Evolutionary conservation across 2,797 vertebrate genomes (phyloP).

Genomic region (Clarias platycephalus): DNA sequence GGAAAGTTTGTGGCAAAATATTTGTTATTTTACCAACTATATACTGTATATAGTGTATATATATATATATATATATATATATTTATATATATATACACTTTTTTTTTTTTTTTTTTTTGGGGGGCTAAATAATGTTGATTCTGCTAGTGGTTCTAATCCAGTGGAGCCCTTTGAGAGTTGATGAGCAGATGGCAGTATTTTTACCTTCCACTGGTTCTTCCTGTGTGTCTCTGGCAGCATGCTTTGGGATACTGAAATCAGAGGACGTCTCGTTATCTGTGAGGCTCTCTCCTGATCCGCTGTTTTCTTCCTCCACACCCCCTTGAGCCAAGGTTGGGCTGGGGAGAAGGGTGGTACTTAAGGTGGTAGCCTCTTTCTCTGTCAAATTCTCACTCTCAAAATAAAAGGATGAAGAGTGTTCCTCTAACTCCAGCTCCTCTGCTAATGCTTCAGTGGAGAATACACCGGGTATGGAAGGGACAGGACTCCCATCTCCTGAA

Average conservation of each 20-base stretch:
- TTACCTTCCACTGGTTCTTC: slow-evolving; percentile 86
- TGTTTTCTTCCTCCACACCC: slow-evolving; percentile 81
- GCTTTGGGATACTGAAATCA: slow-evolving; percentile 92
- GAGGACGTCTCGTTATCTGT: slow-evolving; percentile 94
- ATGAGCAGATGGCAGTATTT: slow-evolving; percentile 49
- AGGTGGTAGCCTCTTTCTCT: slow-evolving; percentile 50
- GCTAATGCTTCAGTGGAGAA: slow-evolving; percentile 27
- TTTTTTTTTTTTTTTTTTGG: background rate
- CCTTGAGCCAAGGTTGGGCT: slow-evolving; percentile 75
- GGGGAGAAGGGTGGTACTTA: slow-evolving; percentile 34
- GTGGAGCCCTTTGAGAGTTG: slow-evolving; percentile 25
- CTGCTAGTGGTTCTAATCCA: slow-evolving; percentile 65
- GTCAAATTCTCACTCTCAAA: slow-evolving; percentile 75
- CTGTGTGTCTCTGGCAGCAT: slow-evolving; percentile 80
- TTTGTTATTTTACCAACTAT: slow-evolving; percentile 40
- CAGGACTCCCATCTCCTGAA: slow-evolving; percentile 69
- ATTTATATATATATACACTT: slow-evolving; percentile 4
- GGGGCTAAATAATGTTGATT: slow-evolving; percentile 66
- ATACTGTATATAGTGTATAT: too few species aligned
- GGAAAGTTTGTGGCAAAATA: slow-evolving; percentile 29
- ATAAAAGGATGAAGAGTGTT: slow-evolving; percentile 71
- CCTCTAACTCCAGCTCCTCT: slow-evolving; percentile 61
- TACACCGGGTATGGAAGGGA: slow-evolving; percentile 60
- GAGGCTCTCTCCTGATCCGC: slow-evolving; percentile 88
- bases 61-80: too few species aligned